Conservation (phyloP, 2,797 vertebrate genomes). For the Pseudomugil tenellus region DNA sequence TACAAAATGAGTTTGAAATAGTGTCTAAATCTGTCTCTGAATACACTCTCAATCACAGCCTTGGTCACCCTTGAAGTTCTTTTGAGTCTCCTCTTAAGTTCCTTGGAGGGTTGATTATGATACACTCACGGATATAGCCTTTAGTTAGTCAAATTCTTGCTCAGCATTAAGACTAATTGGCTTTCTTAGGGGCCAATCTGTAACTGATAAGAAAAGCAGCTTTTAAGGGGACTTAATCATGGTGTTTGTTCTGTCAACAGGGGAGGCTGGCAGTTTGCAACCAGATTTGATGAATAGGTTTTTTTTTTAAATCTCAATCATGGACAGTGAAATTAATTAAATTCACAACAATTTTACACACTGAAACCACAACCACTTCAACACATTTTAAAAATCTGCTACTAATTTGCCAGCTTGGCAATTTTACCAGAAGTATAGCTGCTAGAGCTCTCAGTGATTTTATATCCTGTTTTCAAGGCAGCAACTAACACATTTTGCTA, state of each 20-base stretch:
- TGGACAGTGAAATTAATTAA: not conserved
- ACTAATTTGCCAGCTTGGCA: not conserved
- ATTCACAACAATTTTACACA: not conserved
- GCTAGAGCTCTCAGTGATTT: not conserved
- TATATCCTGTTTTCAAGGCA: not conserved
- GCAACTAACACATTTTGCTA: not conserved
- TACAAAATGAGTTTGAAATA: too few relatives aligned
- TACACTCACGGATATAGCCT: too few relatives aligned
- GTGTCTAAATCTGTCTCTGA: too few relatives aligned
- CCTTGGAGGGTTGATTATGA: too few relatives aligned
- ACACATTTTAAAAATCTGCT: not conserved
- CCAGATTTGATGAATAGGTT: not conserved
- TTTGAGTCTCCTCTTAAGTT: too few relatives aligned
- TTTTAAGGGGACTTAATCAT: not conserved
- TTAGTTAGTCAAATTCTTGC: too few relatives aligned
- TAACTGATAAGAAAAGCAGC: too few relatives aligned
- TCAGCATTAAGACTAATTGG: too few relatives aligned
- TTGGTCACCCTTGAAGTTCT: too few relatives aligned
- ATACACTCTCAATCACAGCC: too few relatives aligned
- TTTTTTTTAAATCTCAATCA: not conserved
- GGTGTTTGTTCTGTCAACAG: not conserved
- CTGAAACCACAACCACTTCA: not conserved
- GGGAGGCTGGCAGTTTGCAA: not conserved
- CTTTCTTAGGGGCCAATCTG: too few relatives aligned
- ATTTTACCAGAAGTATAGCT: not conserved